phyloP scores from a whole-genome alignment of 2,888 invertebrate genomes.

The Notodonta ziczac region DNA sequence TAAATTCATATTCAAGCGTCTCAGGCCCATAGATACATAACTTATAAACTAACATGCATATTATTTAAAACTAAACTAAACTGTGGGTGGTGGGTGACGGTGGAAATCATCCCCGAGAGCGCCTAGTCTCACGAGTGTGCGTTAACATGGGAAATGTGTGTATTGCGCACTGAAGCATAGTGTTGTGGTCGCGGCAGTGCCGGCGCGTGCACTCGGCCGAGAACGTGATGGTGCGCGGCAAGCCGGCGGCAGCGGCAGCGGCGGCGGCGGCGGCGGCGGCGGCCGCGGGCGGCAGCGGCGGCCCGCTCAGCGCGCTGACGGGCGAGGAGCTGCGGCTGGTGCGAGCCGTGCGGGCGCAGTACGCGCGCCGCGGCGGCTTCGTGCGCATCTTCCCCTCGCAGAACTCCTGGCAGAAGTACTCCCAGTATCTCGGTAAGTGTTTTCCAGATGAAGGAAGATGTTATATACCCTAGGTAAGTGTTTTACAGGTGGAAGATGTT shows the following conservation, averaged over 20 bases:
- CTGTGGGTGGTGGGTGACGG: too few species aligned
- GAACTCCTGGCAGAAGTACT: conserved; percentile 94
- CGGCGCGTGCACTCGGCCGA: conserved; percentile 91
- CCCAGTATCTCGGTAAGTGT: conserved; percentile 89
- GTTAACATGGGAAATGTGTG: background rate
- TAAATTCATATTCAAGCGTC: too few species aligned
- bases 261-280: conserved; percentile 63
- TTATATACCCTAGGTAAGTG: too few species aligned
- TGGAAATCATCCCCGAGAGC: too few species aligned
- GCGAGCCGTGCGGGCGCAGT: conserved; percentile 90
- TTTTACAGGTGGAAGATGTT: too few species aligned
- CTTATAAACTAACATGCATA: too few species aligned
- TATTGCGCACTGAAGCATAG: too few species aligned
- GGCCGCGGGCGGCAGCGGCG: conserved; percentile 55
- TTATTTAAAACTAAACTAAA: too few species aligned
- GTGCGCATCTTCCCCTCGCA: conserved; percentile 95
- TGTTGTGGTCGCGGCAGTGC: conserved; percentile 67
- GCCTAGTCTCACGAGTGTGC: background rate
- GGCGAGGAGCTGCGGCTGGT: conserved; percentile 92
- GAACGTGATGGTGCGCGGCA: conserved; percentile 78
- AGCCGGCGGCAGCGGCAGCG: conserved; percentile 32
- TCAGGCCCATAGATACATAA: too few species aligned
- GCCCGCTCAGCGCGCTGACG: conserved; percentile 74
- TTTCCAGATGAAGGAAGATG: too few species aligned
- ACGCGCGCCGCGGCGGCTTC: conserved; percentile 93